Percentiles rank a stretch among this genome's conserved stretches.
Evolutionary conservation across 2,797 vertebrate genomes (phyloP).

Genomic region (Cetoscarus ocellatus): DNA sequence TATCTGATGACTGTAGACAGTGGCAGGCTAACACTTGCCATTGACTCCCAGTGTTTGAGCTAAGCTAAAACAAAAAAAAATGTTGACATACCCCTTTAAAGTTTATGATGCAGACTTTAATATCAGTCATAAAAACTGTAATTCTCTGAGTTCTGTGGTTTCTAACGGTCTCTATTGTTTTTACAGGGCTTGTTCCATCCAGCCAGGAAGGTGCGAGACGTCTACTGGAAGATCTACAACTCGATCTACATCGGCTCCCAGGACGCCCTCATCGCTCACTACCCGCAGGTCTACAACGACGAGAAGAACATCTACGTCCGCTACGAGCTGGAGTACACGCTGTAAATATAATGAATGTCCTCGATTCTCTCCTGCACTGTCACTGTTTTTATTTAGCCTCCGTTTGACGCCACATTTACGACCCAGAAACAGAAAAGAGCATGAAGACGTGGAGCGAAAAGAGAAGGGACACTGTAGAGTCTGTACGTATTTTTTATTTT

Average conservation of each 20-base stretch:
- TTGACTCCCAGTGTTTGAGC: no score
- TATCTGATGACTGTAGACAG: no score
- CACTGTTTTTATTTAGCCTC: neutral
- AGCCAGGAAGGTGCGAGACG: constrained; percentile 97
- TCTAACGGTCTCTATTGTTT: neutral
- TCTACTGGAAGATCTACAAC: constrained; percentile 99
- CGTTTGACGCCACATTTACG: constrained; percentile 22
- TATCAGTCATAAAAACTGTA: no score
- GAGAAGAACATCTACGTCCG: constrained; percentile 98
- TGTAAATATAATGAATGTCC: constrained; percentile 85
- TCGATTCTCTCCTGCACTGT: constrained; percentile 7
- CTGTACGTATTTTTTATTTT: constrained; percentile 67
- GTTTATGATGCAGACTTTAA: no score
- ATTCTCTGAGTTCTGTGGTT: no score
- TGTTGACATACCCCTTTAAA: no score
- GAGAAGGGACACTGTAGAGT: constrained; percentile 60
- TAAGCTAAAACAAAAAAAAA: no score
- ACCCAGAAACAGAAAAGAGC: constrained; percentile 33
- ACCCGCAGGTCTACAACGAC: constrained; percentile 97
- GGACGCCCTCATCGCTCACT: constrained; percentile 98
- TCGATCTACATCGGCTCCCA: constrained; percentile 99
- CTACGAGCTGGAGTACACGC: constrained; percentile 96
- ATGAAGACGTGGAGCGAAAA: constrained; percentile 48
- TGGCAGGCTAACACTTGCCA: no score
- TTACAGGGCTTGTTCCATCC: constrained; percentile 96